Evolutionary conservation across 2,888 invertebrate genomes (phyloP), one percentile per base, ranked within the genome.

Genomic region (Portevinia maculata): DNA sequence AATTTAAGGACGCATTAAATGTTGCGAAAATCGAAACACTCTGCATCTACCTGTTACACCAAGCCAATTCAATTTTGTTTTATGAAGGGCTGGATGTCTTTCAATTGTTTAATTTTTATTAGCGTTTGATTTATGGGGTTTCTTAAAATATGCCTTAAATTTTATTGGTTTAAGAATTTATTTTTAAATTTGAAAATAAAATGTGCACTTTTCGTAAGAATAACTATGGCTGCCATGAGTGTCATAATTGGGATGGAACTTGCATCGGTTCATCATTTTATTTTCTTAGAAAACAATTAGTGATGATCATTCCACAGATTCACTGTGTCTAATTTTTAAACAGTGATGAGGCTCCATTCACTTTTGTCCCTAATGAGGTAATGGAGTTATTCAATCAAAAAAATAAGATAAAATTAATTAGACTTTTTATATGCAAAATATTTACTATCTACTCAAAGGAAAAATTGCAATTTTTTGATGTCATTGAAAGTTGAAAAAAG

Each of bases 281-380:
- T 21, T 34, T 15, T 37, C 7, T 44, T 28, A 17, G 17, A 17
- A 15, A 50, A 30, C 17, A 28, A 39, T 2, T n/a, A 39, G 17
- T 53, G 46, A 60, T 75, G 52, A 52, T 37, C 52, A 34, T 15
- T 44, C 52, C 17, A 46, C 44, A 17, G 7, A 37, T 19, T 50
- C 24, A 30, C 19, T 7, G 39, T 50, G 57, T 1, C 50, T 50
- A 41, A 59, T 76, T 30, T 37, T 17, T 17, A 4, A 19, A 11
- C 44, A 13, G n/a, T 24, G 19, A 44, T 11, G 7, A 44, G 21
- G n/a, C 5, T 34, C 34, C 79, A 55, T 73, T 79, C 79, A 79
- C 79, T 79, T 79, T 24, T 79, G 79, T 50, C 50, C 79, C 41
- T 79, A 73, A 79, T 79, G 46, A 67, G 48, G 3, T 17, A 64